Evolutionary conservation across 1,140 invertebrate genomes (phyloP), one percentile per base, ranked within the genome.

Genomic region (Megalopta genalis): DNA sequence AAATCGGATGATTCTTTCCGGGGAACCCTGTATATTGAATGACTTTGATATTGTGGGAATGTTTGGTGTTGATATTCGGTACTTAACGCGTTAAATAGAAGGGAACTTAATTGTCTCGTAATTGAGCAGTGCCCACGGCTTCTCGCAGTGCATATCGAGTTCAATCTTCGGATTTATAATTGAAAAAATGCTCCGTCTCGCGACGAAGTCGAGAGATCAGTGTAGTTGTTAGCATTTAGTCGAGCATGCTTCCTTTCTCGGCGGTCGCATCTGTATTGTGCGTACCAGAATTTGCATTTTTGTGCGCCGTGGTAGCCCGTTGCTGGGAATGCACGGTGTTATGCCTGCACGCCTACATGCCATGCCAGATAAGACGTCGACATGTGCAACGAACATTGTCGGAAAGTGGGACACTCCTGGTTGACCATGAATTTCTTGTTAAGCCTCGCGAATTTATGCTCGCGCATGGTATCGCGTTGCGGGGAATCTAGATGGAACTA

Each of bases 391-490:
- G 71, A 79, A 79, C 63, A 60, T 74, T 79, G 62, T n/a, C 62
- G 52, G 76, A 74, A 79, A 79, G 77, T 79, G 49, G 77, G 71
- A 74, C 71, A 79, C 63, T 73, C 25, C 54, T 73, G 77, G 71
- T 39, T 79, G 77, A 79, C 77, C 77, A 79, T 79, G 77, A 79
- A 79, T 79, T 74, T 79, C 77, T 79, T 79, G 60, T 39, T 79
- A 79, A 79, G 71, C 71, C 21, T 54, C 63, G 10, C 27, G 42
- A 52, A 74, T 79, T 74, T 79, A 60, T 7, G 52, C 16, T 60
- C 39, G 27, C 60, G 54, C 70, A 32, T 57, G 16, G 52, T 66
- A 49, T 74, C 42, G 21, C 21, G 52, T 74, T 52, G 21, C 54
- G 16, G 3, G 63, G 63, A 23, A 73, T 67, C 62, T 62, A 42